phyloP scores from a whole-genome alignment of 2,113 vertebrate genomes.

The Nipponia nippon region DNA sequence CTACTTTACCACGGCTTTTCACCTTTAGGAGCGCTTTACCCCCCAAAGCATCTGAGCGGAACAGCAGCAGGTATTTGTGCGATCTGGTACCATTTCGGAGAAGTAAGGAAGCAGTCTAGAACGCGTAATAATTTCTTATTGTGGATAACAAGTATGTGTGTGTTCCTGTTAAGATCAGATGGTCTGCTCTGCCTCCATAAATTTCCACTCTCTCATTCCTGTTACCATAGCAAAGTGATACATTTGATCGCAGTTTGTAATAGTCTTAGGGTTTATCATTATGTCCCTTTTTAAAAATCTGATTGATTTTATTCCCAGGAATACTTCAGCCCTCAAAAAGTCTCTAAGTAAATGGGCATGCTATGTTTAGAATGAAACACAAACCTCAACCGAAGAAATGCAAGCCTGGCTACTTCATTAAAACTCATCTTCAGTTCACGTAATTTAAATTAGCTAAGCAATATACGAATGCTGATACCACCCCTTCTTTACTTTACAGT shows the following conservation, averaged over 20 bases:
- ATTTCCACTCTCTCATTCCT: slow-evolving; percentile 50
- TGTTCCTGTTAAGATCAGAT: slow-evolving; percentile 60
- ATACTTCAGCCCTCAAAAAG: slow-evolving; percentile 5
- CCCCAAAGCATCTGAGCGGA: background rate
- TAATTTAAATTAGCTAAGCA: slow-evolving; percentile 38
- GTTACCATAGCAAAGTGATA: slow-evolving; percentile 73
- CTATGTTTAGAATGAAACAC: slow-evolving; percentile 32
- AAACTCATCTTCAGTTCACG: background rate
- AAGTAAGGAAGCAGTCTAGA: background rate
- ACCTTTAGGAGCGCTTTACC: background rate
- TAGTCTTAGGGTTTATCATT: slow-evolving; percentile 48
- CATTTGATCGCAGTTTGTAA: slow-evolving; percentile 58
- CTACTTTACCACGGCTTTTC: background rate
- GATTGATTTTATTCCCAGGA: slow-evolving; percentile 28
- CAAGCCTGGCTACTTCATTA: slow-evolving; percentile 39
- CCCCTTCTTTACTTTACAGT: background rate
- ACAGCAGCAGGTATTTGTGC: background rate
- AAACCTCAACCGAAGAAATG: background rate
- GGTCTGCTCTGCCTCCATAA: slow-evolving; percentile 57
- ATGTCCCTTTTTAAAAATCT: slow-evolving; percentile 40
- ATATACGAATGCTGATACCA: background rate
- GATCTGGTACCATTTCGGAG: background rate
- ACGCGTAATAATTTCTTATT: background rate
- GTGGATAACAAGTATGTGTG: background rate
- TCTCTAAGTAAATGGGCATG: background rate